Percentiles rank a stretch among this genome's conserved stretches.
phyloP scores from a whole-genome alignment of 2,888 invertebrate genomes.

The Heliothis peltigera region DNA sequence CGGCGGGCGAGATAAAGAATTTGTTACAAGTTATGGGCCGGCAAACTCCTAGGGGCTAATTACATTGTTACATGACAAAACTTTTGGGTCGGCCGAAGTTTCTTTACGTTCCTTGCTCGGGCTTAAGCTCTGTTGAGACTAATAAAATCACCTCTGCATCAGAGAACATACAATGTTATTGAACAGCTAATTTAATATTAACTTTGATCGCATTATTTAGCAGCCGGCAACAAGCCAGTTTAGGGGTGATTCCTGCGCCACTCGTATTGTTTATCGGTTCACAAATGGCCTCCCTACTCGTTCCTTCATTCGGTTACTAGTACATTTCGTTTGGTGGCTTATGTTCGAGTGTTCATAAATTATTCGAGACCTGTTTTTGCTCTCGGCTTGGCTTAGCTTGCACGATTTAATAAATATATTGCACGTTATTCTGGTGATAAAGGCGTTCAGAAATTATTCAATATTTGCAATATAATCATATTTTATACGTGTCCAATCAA shows the following conservation, averaged over 20 bases:
- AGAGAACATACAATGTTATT: constrained; percentile 75
- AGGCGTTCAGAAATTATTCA: not conserved
- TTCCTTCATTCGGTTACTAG: constrained; percentile 42
- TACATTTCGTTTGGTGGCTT: constrained; percentile 47
- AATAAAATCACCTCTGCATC: constrained; percentile 82
- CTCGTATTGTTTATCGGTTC: constrained; percentile 57
- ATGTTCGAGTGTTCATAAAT: constrained; percentile 45
- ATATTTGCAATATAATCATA: constrained; percentile 3
- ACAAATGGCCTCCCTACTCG: constrained; percentile 40
- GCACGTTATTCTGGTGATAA: constrained; percentile 3
- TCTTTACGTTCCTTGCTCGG: constrained; percentile 82
- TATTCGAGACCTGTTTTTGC: constrained; percentile 43
- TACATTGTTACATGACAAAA: constrained; percentile 88
- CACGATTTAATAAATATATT: constrained; percentile 34
- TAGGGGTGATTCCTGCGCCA: constrained; percentile 46
- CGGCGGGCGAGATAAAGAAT: constrained; percentile 84
- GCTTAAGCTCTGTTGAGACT: constrained; percentile 77
- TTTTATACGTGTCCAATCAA: constrained; percentile 5
- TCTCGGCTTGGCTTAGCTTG: constrained; percentile 32
- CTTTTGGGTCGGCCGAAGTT: constrained; percentile 85
- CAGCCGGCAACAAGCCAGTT: constrained; percentile 46
- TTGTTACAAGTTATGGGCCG: constrained; percentile 80
- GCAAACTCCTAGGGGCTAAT: constrained; percentile 84
- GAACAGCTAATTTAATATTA: constrained; percentile 69
- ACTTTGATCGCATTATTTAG: constrained; percentile 59